Evolutionary conservation across 2,888 invertebrate species (phyloP).

Genomic region (Himalopsyche japonica): DNA sequence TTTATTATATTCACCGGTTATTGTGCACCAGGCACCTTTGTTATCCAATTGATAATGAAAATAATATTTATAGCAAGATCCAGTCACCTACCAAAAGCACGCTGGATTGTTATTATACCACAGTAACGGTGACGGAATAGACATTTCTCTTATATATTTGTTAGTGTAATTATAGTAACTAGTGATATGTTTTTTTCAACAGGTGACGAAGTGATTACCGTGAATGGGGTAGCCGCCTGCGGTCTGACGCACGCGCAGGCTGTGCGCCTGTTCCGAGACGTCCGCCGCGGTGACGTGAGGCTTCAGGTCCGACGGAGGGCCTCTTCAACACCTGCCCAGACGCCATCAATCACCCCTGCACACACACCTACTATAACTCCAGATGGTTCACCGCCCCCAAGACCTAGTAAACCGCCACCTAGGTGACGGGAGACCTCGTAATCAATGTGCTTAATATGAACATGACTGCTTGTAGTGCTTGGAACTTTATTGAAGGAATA

Average conservation of each 20-base stretch:
- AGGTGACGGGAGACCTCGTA: constrained; percentile 3
- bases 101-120: no score
- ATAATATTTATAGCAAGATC: no score
- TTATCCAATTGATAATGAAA: no score
- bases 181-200: constrained; percentile 45
- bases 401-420: constrained; percentile 19
- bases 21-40: no score
- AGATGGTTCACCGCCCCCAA: constrained; percentile 31
- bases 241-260: constrained; percentile 80
- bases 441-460: background rate
- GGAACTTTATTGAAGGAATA: background rate
- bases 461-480: background rate
- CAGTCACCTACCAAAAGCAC: no score
- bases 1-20: no score
- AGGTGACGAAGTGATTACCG: constrained; percentile 82
- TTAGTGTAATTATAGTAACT: no score
- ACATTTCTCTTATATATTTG: no score
- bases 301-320: constrained; percentile 68
- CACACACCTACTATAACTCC: constrained; percentile 27
- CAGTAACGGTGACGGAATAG: no score
- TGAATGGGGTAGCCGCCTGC: constrained; percentile 77
- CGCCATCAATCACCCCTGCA: constrained; percentile 23
- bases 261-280: constrained; percentile 77
- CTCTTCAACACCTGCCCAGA: background rate
- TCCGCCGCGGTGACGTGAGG: constrained; percentile 75